Evolutionary conservation across 2,888 invertebrate species (phyloP).

Genomic region (Pseudococcus longispinus): DNA sequence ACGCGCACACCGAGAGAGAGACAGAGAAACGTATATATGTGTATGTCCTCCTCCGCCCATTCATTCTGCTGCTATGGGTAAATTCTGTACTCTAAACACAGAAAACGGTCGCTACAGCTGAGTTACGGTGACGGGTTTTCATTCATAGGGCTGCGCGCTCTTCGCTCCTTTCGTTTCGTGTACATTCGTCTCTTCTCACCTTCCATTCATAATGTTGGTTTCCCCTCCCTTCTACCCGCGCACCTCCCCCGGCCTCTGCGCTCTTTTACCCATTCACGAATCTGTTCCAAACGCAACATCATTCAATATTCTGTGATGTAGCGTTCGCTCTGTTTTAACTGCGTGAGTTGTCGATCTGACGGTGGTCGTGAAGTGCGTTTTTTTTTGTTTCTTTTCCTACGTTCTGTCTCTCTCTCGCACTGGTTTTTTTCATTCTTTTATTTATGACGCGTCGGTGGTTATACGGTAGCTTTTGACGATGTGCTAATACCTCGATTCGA

Average conservation of each 20-base stretch:
- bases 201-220: conserved; percentile 52
- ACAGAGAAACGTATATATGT: not conserved
- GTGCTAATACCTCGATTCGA: not conserved
- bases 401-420: not conserved
- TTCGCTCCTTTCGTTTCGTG: not conserved
- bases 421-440: not conserved
- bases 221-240: not conserved
- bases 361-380: conserved; percentile 41
- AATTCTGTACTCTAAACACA: conserved; percentile 25
- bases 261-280: conserved; percentile 45
- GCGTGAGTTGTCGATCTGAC: conserved; percentile 37
- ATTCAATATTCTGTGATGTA: conserved; percentile 44
- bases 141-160: conserved; percentile 23
- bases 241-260: not conserved
- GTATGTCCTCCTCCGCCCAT: conserved; percentile 27
- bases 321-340: conserved; percentile 44
- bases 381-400: not conserved
- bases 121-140: conserved; percentile 46
- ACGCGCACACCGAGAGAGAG: not conserved
- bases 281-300: conserved; percentile 53
- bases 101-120: conserved; percentile 38
- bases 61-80: not conserved
- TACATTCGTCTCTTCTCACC: conserved; percentile 32
- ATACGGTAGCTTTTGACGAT: not conserved
- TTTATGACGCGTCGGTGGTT: not conserved